A percentile compares a stretch with the other conserved stretches of the same genome.
phyloP scores from a whole-genome alignment of 2,888 invertebrate species.

The Lasius platythorax region DNA sequence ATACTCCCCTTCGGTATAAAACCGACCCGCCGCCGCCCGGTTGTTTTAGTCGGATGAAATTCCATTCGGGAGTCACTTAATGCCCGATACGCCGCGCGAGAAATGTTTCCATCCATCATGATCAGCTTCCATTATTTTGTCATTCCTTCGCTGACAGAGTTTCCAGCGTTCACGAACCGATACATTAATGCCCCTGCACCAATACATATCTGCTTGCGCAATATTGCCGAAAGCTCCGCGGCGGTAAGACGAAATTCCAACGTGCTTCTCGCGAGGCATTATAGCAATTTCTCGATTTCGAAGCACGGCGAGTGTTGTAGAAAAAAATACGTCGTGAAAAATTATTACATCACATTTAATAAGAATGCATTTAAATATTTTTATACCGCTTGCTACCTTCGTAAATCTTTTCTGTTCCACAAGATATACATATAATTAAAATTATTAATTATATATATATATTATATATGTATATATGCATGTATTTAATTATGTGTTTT shows the following conservation, averaged over 20 bases:
- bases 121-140: slow-evolving; percentile 53
- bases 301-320: not conserved
- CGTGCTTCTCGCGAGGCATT: slow-evolving; percentile 10
- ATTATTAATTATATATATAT: not conserved
- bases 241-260: slow-evolving; percentile 31
- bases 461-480: too few species aligned
- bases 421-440: not conserved
- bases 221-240: slow-evolving; percentile 28
- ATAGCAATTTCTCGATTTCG: slow-evolving; percentile 34
- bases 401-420: not conserved
- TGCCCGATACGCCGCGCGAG: slow-evolving; percentile 44
- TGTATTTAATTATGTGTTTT: too few species aligned
- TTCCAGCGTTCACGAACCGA: slow-evolving; percentile 43
- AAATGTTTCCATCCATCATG: slow-evolving; percentile 54
- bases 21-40: not conserved
- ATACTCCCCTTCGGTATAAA: not conserved
- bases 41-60: slow-evolving; percentile 49
- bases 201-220: slow-evolving; percentile 36
- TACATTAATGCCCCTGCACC: slow-evolving; percentile 41
- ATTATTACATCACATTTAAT: not conserved
- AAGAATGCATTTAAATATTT: not conserved
- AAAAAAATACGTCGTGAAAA: not conserved
- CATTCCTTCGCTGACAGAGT: slow-evolving; percentile 49
- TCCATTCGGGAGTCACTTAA: slow-evolving; percentile 46
- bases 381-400: not conserved